phyloP scores from a whole-genome alignment of 1,140 invertebrate species.

The Trichonephila clavata region DNA sequence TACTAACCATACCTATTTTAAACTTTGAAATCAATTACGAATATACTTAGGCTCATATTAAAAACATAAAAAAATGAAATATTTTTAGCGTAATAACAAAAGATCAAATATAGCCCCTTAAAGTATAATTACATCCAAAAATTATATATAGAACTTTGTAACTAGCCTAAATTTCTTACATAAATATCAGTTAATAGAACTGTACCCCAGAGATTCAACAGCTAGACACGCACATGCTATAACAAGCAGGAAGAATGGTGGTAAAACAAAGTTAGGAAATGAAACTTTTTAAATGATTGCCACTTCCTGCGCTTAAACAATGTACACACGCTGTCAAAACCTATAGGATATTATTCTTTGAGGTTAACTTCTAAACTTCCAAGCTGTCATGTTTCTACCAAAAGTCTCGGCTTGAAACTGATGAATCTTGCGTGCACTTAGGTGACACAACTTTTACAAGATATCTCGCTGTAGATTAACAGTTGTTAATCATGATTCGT shows the following conservation, averaged over 20 bases:
- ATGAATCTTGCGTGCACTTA: conserved; percentile 52
- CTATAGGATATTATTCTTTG: conserved; percentile 18
- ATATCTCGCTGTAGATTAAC: conserved; percentile 37
- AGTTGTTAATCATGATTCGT: conserved; percentile 63
- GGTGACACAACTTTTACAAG: conserved; percentile 68
- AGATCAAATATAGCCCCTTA: no score
- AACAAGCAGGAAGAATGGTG: background rate
- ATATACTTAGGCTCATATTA: no score
- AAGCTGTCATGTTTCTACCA: background rate
- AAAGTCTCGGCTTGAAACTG: background rate
- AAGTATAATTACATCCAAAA: no score
- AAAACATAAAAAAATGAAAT: no score
- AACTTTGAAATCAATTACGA: no score
- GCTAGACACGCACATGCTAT: background rate
- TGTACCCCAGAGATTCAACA: background rate
- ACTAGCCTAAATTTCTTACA: background rate
- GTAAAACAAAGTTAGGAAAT: background rate
- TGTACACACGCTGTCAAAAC: conserved; percentile 32
- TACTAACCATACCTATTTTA: no score
- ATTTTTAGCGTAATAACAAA: no score
- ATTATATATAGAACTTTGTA: no score
- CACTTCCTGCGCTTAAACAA: background rate
- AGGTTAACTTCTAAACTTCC: conserved; percentile 45
- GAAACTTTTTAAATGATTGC: background rate
- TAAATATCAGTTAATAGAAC: background rate